A percentile compares a stretch with the other conserved stretches of the same genome.
Conservation (phyloP, 2,113 vertebrate genomes). For the Cynocephalus volans region DNA sequence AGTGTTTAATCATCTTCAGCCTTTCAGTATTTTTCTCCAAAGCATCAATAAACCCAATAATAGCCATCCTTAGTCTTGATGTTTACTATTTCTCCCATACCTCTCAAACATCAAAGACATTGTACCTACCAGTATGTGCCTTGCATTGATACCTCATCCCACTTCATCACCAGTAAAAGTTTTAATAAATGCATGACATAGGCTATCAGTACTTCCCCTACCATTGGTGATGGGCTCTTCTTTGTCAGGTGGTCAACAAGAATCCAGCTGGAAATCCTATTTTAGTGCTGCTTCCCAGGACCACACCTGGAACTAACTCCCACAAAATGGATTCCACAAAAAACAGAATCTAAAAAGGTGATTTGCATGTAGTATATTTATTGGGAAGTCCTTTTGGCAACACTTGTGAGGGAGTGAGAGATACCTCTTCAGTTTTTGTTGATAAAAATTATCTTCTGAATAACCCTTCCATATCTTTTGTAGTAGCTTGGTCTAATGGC, state of each 20-base stretch:
- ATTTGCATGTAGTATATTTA: neutral
- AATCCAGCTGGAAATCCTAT: neutral
- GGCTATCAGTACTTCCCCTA: neutral
- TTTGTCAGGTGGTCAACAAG: neutral
- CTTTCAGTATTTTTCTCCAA: slow-evolving; percentile 45
- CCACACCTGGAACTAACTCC: neutral
- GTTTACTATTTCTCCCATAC: neutral
- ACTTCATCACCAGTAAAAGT: neutral
- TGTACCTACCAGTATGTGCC: neutral
- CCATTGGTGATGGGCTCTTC: neutral
- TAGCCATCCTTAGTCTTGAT: neutral
- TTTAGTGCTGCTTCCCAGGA: neutral
- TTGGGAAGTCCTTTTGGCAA: neutral
- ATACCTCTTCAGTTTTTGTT: neutral
- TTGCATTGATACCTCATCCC: neutral
- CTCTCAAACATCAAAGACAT: slow-evolving; percentile 5
- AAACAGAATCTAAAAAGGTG: neutral
- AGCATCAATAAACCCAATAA: neutral
- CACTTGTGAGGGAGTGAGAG: neutral
- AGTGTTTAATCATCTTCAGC: neutral
- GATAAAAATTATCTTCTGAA: neutral
- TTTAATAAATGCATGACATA: neutral
- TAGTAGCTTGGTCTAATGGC: neutral
- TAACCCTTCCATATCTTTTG: neutral
- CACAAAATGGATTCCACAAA: neutral